Evolutionary conservation across 53 echinoderm and acorn worm genomes (phyloP).

Genomic region (Luidia sarsii): DNA sequence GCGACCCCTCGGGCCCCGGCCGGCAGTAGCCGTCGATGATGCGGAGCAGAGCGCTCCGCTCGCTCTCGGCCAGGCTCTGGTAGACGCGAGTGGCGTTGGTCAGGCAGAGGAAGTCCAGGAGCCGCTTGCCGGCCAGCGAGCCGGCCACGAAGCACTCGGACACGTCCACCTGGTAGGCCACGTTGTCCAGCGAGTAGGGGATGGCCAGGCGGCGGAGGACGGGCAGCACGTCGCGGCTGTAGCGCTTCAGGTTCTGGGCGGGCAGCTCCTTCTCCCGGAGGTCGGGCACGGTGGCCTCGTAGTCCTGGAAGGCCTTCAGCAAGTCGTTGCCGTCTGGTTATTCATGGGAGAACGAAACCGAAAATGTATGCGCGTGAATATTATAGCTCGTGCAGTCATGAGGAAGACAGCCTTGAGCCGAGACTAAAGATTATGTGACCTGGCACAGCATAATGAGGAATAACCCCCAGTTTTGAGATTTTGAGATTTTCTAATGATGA

Average conservation of each 20-base stretch:
- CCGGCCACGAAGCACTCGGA: constrained; percentile 74
- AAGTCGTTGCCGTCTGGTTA: constrained; percentile 72
- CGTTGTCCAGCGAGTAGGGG: constrained; percentile 67
- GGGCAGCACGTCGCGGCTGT: constrained; percentile 76
- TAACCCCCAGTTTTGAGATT: too few species aligned
- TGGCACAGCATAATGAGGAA: too few species aligned
- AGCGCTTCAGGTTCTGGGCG: constrained; percentile 74
- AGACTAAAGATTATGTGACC: too few species aligned
- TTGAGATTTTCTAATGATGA: too few species aligned
- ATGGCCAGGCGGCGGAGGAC: constrained; percentile 68
- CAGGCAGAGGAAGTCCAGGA: constrained; percentile 88
- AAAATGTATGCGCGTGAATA: neutral
- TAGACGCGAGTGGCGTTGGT: constrained; percentile 90
- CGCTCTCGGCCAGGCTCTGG: constrained; percentile 72
- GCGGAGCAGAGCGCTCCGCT: constrained; percentile 69
- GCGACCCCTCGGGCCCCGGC: neutral
- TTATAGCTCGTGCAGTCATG: neutral
- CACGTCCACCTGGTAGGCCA: constrained; percentile 74
- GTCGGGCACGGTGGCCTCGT: constrained; percentile 59
- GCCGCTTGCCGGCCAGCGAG: constrained; percentile 63
- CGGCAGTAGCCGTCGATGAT: constrained; percentile 63
- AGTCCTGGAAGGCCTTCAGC: constrained; percentile 75
- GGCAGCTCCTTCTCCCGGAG: constrained; percentile 36
- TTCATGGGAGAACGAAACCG: neutral
- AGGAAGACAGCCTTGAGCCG: neutral